Conservation (phyloP, 2,113 vertebrate genomes). For the Cheirogaleus medius region DNA sequence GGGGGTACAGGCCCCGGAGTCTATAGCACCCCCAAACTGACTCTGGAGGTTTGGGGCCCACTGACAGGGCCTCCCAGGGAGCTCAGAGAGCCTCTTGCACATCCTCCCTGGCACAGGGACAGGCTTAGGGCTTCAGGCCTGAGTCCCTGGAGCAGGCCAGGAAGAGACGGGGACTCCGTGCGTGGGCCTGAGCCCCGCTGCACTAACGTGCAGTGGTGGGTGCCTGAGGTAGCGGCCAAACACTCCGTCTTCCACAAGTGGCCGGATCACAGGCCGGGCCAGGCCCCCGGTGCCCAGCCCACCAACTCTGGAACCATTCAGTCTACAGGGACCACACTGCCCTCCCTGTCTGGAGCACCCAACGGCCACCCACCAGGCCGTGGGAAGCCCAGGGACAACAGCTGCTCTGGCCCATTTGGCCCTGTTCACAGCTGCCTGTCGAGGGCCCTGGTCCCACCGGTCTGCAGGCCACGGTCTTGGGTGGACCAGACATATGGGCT, state of each 20-base stretch:
- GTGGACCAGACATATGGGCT: neutral
- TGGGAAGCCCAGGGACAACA: no score
- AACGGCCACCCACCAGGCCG: neutral
- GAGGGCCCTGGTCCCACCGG: neutral
- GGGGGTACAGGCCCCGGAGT: neutral
- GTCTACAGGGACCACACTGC: neutral
- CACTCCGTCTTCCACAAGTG: neutral
- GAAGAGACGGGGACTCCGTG: neutral
- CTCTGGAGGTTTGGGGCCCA: neutral
- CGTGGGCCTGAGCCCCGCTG: no score
- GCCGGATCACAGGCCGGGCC: neutral
- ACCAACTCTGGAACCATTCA: neutral
- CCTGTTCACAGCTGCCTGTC: neutral
- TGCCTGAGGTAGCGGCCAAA: neutral
- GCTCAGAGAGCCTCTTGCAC: neutral
- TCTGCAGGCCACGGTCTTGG: neutral
- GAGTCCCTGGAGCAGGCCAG: neutral
- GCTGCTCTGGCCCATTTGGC: neutral
- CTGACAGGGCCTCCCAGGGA: neutral
- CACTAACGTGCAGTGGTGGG: rapidly evolving
- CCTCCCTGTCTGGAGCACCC: neutral
- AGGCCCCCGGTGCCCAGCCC: neutral
- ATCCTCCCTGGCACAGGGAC: neutral
- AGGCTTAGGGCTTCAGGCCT: neutral
- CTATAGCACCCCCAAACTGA: neutral